phyloP scores from a whole-genome alignment of 2,797 vertebrate genomes.

The Falco naumanni region DNA sequence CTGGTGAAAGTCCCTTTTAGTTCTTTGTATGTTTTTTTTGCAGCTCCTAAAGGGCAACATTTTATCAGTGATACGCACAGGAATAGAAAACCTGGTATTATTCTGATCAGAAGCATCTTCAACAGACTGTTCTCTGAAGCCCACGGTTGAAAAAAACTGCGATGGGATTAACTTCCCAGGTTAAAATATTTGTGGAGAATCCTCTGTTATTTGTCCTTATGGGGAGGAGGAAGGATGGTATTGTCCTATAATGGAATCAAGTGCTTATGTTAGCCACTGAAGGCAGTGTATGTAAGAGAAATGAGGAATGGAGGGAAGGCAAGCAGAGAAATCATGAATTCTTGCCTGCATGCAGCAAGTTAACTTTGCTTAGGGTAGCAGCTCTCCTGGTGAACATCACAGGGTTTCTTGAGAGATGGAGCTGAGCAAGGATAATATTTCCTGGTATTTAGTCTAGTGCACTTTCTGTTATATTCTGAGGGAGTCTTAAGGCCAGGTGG shows the following conservation, averaged over 20 bases:
- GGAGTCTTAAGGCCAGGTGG: not conserved
- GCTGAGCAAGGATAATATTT: not conserved
- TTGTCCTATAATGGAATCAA: not conserved
- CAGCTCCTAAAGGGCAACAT: not conserved
- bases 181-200: not conserved
- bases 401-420: not conserved
- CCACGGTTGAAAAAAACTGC: not conserved
- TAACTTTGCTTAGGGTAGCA: not conserved
- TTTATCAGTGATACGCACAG: not conserved
- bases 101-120: not conserved
- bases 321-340: not conserved
- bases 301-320: not conserved
- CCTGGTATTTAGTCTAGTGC: not conserved
- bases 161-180: not conserved
- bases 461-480: not conserved
- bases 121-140: not conserved
- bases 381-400: not conserved
- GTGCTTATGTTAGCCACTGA: not conserved
- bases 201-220: not conserved
- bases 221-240: not conserved
- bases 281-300: not conserved
- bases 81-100: not conserved
- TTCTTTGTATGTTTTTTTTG: not conserved
- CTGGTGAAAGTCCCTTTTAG: not conserved
- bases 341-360: not conserved